Evolutionary conservation across 2,888 invertebrate genomes (phyloP).

Genomic region (Catocala fraxini): DNA sequence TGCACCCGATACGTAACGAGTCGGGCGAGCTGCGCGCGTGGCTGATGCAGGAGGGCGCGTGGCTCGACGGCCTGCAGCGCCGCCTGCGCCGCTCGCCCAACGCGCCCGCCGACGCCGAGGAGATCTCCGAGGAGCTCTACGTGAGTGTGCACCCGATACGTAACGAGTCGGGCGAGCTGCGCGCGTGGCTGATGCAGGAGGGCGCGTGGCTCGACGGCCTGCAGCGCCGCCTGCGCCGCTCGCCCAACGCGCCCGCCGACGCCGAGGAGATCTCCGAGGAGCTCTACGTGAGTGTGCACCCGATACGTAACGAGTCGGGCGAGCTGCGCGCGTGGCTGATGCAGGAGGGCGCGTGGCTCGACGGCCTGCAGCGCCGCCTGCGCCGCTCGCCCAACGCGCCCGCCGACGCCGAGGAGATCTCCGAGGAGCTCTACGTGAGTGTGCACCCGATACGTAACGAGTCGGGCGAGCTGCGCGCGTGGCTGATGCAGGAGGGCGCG

Average conservation of each 20-base stretch:
- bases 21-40: slow-evolving; percentile 93
- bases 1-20: slow-evolving; percentile 87
- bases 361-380: slow-evolving; percentile 92
- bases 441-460: too few relatives aligned
- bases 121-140: slow-evolving; percentile 96
- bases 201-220: slow-evolving; percentile 93
- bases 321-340: slow-evolving; percentile 93
- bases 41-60: slow-evolving; percentile 92
- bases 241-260: slow-evolving; percentile 92
- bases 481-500: slow-evolving; percentile 92
- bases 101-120: slow-evolving; percentile 95
- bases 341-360: slow-evolving; percentile 92
- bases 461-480: too few relatives aligned
- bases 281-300: slow-evolving; percentile 86
- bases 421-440: slow-evolving; percentile 92
- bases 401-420: slow-evolving; percentile 97
- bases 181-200: slow-evolving; percentile 93
- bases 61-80: slow-evolving; percentile 93
- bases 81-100: slow-evolving; percentile 91
- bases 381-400: slow-evolving; percentile 90
- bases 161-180: too few relatives aligned
- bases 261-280: slow-evolving; percentile 97
- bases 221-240: slow-evolving; percentile 91
- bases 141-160: slow-evolving; percentile 72
- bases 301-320: too few relatives aligned